A percentile compares a stretch with the other conserved stretches of the same genome.
Evolutionary conservation across 2,888 invertebrate genomes (phyloP).

Genomic region (Rhopalosiphum nymphaeae): DNA sequence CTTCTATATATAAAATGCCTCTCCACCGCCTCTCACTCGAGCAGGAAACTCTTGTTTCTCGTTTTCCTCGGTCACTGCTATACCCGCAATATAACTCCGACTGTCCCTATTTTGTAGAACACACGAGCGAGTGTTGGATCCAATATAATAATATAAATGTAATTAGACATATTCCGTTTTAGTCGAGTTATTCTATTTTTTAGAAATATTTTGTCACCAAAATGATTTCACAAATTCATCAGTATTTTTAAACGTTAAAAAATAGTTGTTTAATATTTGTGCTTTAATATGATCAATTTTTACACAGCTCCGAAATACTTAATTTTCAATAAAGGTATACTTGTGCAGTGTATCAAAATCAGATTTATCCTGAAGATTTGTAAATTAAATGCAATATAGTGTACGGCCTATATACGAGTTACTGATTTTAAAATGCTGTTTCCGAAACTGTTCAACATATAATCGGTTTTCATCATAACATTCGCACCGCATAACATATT

Average conservation of each 20-base stretch:
- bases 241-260: background rate
- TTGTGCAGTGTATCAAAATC: background rate
- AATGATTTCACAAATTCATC: background rate
- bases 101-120: constrained; percentile 5
- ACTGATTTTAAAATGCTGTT: no score
- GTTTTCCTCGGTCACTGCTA: background rate
- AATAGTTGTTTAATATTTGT: background rate
- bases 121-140: background rate
- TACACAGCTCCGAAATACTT: background rate
- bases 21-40: background rate
- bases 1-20: background rate
- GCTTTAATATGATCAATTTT: background rate
- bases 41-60: background rate
- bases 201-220: background rate
- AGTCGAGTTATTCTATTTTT: background rate
- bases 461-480: background rate
- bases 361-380: background rate
- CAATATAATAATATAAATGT: background rate
- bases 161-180: background rate
- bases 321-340: background rate
- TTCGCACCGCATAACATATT: background rate
- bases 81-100: background rate
- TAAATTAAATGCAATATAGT: background rate
- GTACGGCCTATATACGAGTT: no score
- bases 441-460: background rate